Evolutionary conservation across 1,140 invertebrate species (phyloP), one percentile per base, ranked within the genome.

Genomic region (Trachymyrmex septentrionalis): DNA sequence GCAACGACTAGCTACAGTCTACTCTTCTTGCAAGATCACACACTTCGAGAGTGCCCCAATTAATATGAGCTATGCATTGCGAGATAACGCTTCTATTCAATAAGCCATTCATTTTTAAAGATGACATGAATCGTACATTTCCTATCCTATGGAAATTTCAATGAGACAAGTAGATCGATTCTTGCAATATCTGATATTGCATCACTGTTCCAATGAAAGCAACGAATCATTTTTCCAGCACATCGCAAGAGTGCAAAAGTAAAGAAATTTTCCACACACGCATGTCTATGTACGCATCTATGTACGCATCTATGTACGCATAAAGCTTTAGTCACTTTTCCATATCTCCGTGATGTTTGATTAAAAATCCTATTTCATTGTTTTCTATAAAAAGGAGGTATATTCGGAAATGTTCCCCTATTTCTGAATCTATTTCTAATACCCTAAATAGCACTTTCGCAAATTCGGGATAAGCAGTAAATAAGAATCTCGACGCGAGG

Each of bases 1-100:
- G 27, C 55, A 84, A 84, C 69, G 55, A 50, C 66, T 61, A 82
- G 19, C 34, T 38, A 44, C 80, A 80, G 53, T 80, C 55, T 76
- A 87, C 30, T 86, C 66, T 38, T 85, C 85, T 82, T 85, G 75
- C 80, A 76, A 89, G 75, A 86, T 69, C 66, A 44, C 38, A 44
- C 38, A 53, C 71, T 67, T 72, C 78, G 27, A 61, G 73, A 59
- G 24, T 59, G 80, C 38, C 80, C 80, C 57, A 75, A 44, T 84
- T 84, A 73, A 61, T 84, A 59, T 2, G 67, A 73, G 24, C 19
- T 48, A 48, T 48, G 53, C 53, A 34, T 30, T 61, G 16, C 66
- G 30, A 72, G 67, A 72, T 82, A 82, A 82, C 53, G 12, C 6
- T 21, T 6, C 16, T 38, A 30, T 48, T 61, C 69, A 75, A 75